phyloP scores from a whole-genome alignment of 2,888 invertebrate species.

The Smittia sp. region DNA sequence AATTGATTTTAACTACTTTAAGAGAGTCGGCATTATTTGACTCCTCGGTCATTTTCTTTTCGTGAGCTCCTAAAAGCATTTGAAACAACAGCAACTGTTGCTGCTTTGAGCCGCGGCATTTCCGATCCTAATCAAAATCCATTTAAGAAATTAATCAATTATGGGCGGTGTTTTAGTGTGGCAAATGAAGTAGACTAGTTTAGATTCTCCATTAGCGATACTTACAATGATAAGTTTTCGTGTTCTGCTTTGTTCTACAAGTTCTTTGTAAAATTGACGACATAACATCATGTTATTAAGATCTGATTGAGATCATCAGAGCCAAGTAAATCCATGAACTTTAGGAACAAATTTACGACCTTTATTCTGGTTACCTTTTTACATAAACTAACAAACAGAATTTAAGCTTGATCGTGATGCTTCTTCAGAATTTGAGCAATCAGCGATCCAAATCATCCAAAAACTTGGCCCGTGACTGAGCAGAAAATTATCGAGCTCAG shows the following conservation, averaged over 20 bases:
- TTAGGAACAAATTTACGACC: too few relatives aligned
- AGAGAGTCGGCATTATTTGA: conserved; percentile 24
- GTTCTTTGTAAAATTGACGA: neutral
- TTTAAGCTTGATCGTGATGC: neutral
- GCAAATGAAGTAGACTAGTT: neutral
- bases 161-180: conserved; percentile 29
- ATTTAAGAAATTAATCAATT: conserved; percentile 41
- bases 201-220: conserved; percentile 7
- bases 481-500: neutral
- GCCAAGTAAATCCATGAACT: too few relatives aligned
- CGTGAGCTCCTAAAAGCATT: conserved; percentile 25
- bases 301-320: too few relatives aligned
- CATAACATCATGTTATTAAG: too few relatives aligned
- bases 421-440: neutral
- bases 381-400: too few relatives aligned
- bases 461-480: neutral
- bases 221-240: neutral
- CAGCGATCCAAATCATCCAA: conserved; percentile 5
- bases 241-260: neutral
- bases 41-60: conserved; percentile 24
- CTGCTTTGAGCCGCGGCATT: conserved; percentile 14
- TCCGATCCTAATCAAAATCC: conserved; percentile 41
- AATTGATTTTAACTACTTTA: conserved; percentile 39
- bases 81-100: conserved; percentile 11
- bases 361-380: too few relatives aligned